These are phyloP conservation scores for Palythoa grandis DNA, from an alignment of 92 coral and sea anemone genomes.

Conservation along the genomic window DNA sequence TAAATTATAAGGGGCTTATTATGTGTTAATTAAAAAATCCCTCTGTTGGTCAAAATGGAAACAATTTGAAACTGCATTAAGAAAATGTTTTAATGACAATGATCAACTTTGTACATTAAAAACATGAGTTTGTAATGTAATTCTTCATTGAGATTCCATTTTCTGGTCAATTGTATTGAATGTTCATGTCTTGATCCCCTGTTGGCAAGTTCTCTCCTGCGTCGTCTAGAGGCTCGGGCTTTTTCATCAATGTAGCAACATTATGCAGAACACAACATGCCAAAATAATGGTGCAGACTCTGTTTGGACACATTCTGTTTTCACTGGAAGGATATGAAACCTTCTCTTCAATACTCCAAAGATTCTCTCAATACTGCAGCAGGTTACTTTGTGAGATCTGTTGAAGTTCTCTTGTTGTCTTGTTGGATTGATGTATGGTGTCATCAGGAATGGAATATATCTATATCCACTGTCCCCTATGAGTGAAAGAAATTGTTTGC, in stretches of 20 bases:
- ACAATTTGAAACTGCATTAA: not conserved
- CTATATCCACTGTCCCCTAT: slow-evolving; percentile 28
- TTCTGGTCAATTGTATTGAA: slow-evolving; percentile 55
- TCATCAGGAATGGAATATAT: slow-evolving; percentile 36
- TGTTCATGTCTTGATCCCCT: slow-evolving; percentile 40
- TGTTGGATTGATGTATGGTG: slow-evolving; percentile 24
- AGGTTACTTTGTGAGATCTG: slow-evolving; percentile 21
- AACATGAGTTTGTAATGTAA: slow-evolving; percentile 52
- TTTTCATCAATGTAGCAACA: slow-evolving; percentile 59
- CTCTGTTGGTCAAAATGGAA: not conserved
- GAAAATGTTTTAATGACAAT: slow-evolving; percentile 8
- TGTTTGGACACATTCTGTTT: slow-evolving; percentile 68
- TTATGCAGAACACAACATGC: slow-evolving; percentile 74
- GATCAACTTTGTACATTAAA: slow-evolving; percentile 26
- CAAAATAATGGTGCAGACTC: slow-evolving; percentile 68
- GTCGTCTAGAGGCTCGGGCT: slow-evolving; percentile 57
- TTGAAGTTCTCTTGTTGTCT: slow-evolving; percentile 32
- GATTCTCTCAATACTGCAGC: slow-evolving; percentile 8
- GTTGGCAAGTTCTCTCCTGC: not conserved
- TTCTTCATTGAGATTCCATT: slow-evolving; percentile 60
- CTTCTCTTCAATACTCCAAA: slow-evolving; percentile 54
- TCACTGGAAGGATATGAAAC: slow-evolving; percentile 63
- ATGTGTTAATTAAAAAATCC: not conserved
- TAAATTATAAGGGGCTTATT: not conserved
- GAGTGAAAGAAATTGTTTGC: not conserved